Conservation (phyloP, 2,113 vertebrate genomes). For the Hyperopisus bebe region DNA sequence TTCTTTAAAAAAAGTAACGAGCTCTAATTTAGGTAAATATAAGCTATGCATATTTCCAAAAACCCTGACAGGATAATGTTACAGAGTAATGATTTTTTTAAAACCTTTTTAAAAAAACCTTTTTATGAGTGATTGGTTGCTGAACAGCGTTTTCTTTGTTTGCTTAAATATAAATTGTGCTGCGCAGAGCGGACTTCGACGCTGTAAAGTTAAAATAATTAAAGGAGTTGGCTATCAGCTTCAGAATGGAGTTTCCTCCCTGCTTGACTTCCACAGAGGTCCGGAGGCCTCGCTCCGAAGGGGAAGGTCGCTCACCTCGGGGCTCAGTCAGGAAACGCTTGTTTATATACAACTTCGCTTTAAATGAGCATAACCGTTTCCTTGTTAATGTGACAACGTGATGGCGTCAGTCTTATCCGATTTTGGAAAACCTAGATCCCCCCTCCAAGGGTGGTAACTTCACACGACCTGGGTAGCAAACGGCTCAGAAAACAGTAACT, state of each 20-base stretch:
- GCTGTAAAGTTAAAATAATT: conserved; percentile 49
- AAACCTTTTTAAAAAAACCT: not conserved
- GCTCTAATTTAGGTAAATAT: conserved; percentile 24
- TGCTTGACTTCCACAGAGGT: conserved; percentile 35
- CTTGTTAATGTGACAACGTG: conserved; percentile 14
- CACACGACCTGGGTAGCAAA: not conserved
- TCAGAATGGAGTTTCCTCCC: conserved; percentile 45
- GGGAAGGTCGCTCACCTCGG: conserved; percentile 16
- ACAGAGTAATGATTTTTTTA: conserved; percentile 27
- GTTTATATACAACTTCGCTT: conserved; percentile 11
- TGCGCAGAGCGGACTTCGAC: conserved; percentile 25
- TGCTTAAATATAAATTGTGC: conserved; percentile 18
- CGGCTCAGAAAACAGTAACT: not conserved
- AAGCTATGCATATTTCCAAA: conserved; percentile 22
- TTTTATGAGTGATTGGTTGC: conserved; percentile 45
- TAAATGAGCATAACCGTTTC: conserved; percentile 16
- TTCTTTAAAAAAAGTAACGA: conserved; percentile 23
- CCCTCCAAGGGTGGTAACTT: not conserved
- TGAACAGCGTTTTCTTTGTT: conserved; percentile 35
- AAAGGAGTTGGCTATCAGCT: conserved; percentile 43
- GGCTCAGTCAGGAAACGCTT: conserved; percentile 14
- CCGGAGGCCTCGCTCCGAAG: conserved; percentile 27
- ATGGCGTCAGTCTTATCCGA: not conserved
- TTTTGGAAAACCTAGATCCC: not conserved
- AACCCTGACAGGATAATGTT: conserved; percentile 40